Evolutionary conservation across 2,113 vertebrate species (phyloP).

Genomic region (Hystrix cristata): DNA sequence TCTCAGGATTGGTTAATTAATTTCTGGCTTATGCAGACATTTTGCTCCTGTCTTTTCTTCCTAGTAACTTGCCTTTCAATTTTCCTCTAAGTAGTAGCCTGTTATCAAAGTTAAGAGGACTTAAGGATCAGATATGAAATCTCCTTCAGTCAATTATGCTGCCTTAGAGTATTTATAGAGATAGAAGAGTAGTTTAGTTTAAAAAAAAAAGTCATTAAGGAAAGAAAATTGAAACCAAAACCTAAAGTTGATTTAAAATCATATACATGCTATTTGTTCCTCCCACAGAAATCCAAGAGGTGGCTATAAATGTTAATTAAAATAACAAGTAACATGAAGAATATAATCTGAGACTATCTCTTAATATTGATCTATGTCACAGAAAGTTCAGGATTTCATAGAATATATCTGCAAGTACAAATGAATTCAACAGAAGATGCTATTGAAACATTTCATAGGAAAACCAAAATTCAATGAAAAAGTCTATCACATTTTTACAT

Average conservation of each 20-base stretch:
- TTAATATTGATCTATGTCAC: not conserved
- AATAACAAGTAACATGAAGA: not conserved
- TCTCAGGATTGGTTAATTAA: constrained; percentile 1
- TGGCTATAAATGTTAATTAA: not conserved
- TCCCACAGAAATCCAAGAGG: not conserved
- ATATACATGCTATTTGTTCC: not conserved
- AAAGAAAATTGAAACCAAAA: not conserved
- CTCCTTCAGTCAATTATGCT: not conserved
- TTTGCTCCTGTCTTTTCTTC: not conserved
- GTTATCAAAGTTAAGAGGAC: not conserved
- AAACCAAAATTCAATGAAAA: not conserved
- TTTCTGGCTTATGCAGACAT: not conserved
- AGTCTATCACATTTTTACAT: not conserved
- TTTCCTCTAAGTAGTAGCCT: not conserved
- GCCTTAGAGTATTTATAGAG: not conserved
- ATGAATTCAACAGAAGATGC: not conserved
- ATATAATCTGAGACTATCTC: not conserved
- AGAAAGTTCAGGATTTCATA: constrained; percentile 7
- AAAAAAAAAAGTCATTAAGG: not conserved
- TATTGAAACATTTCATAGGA: constrained; percentile 29
- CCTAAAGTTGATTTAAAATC: constrained; percentile 6
- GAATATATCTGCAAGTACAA: not conserved
- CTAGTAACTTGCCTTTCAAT: not conserved
- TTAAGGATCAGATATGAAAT: not conserved
- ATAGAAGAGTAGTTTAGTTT: not conserved